Percentiles rank a stretch among this genome's conserved stretches.
Evolutionary conservation across 2,797 vertebrate genomes (phyloP).

Genomic region (Myoxocephalus aenaeus): DNA sequence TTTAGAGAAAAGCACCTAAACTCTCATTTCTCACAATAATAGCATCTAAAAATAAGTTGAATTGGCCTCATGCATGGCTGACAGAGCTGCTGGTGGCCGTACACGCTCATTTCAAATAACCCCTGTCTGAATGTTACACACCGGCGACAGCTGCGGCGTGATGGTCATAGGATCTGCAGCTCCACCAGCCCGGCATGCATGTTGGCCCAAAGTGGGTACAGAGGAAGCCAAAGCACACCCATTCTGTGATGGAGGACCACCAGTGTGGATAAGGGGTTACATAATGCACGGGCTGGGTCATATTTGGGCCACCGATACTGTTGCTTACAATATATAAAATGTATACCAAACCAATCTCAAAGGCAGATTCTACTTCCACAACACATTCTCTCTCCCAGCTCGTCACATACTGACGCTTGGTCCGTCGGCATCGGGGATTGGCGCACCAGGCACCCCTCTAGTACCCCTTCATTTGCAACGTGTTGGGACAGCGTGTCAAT

Average conservation of each 20-base stretch:
- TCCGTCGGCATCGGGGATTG: no score
- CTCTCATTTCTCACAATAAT: neutral
- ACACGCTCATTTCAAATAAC: slow-evolving; percentile 61
- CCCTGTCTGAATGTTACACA: slow-evolving; percentile 73
- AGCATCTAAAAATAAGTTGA: neutral
- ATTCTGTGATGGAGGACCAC: slow-evolving; percentile 25
- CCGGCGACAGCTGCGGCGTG: slow-evolving; percentile 81
- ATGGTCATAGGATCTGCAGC: slow-evolving; percentile 81
- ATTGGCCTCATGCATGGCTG: slow-evolving; percentile 6
- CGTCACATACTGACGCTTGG: no score
- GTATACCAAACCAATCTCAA: neutral
- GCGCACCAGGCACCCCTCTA: no score
- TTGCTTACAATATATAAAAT: neutral
- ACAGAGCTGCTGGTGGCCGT: slow-evolving; percentile 19
- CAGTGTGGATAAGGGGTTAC: slow-evolving; percentile 21
- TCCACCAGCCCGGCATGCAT: slow-evolving; percentile 64
- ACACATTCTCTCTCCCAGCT: neutral
- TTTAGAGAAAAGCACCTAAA: neutral
- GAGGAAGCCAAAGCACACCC: slow-evolving; percentile 46
- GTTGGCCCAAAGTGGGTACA: slow-evolving; percentile 50
- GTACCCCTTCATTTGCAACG: no score
- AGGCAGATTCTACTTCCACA: neutral
- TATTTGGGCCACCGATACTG: neutral
- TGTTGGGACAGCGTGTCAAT: no score
- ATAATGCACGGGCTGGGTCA: slow-evolving; percentile 4